These are phyloP conservation scores for Eledone cirrhosa DNA, from an alignment of 2,888 invertebrate species.

Conservation along the genomic window DNA sequence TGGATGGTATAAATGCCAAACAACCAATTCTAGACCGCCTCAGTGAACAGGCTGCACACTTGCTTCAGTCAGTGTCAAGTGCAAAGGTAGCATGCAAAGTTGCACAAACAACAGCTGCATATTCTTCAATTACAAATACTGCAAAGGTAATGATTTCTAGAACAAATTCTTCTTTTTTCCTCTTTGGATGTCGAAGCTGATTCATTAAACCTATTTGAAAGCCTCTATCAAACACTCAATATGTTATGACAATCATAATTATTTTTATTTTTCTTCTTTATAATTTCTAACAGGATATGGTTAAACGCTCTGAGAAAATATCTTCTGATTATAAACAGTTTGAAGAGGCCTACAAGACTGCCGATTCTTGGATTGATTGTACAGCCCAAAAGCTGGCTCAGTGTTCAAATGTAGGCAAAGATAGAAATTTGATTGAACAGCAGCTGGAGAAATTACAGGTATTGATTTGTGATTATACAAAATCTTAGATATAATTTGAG, in stretches of 20 bases:
- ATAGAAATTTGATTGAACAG: conserved; percentile 58
- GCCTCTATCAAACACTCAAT: no score
- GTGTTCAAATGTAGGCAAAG: conserved; percentile 79
- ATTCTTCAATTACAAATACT: conserved; percentile 53
- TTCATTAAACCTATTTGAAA: no score
- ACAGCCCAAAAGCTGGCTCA: conserved; percentile 85
- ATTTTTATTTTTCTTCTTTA: background rate
- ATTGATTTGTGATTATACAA: no score
- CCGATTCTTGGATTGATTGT: conserved; percentile 84
- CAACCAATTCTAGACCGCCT: conserved; percentile 59
- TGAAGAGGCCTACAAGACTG: conserved; percentile 77
- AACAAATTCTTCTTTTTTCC: no score
- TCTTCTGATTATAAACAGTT: conserved; percentile 88
- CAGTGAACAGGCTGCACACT: conserved; percentile 58
- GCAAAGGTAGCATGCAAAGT: conserved; percentile 61
- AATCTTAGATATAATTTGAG: no score
- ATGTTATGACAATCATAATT: background rate
- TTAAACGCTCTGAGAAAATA: conserved; percentile 74
- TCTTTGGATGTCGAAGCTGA: no score
- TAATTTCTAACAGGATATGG: conserved; percentile 49
- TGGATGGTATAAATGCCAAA: conserved; percentile 53
- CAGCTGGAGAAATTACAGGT: conserved; percentile 62
- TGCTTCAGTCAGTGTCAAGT: conserved; percentile 62
- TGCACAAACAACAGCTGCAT: conserved; percentile 60
- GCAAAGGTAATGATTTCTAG: conserved; percentile 52